phyloP scores from a whole-genome alignment of 2,888 invertebrate species.

The Resseliella maxima region DNA sequence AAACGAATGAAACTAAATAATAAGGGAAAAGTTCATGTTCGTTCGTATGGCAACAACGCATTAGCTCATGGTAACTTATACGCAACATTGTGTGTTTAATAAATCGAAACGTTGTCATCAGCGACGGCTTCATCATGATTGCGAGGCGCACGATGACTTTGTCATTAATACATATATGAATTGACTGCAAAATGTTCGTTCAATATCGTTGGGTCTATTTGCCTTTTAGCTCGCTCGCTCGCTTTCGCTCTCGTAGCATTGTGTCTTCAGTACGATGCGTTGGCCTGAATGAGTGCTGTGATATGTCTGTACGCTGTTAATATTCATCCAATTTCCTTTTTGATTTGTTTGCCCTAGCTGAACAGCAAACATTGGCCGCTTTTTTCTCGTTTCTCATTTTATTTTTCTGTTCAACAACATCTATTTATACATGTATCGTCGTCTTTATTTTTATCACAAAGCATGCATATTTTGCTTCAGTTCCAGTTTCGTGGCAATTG shows the following conservation, averaged over 20 bases:
- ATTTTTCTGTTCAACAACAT: not conserved
- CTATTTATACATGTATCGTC: not conserved
- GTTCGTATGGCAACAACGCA: not conserved
- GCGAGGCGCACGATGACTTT: not conserved
- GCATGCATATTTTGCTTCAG: not conserved
- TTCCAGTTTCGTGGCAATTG: conserved; percentile 6
- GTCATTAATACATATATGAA: conserved; percentile 28
- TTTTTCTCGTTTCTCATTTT: not conserved
- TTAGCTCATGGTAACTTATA: not conserved
- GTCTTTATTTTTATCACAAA: not conserved
- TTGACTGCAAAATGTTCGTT: conserved; percentile 17
- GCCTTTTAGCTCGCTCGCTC: not conserved
- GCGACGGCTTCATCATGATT: not conserved
- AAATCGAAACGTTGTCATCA: conserved; percentile 27
- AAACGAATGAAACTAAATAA: not conserved
- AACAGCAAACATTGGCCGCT: conserved; percentile 4
- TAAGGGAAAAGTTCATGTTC: not conserved
- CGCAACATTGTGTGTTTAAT: not conserved
- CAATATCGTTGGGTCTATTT: not conserved
- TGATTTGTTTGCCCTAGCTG: conserved; percentile 19
- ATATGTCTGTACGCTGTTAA: not conserved
- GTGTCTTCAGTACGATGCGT: not conserved
- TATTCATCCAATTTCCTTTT: not conserved
- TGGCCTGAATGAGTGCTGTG: not conserved
- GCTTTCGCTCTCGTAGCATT: not conserved